Percentiles rank a stretch among this genome's conserved stretches.
phyloP scores from a whole-genome alignment of 1,140 invertebrate genomes.

The Heliconius hermathena region DNA sequence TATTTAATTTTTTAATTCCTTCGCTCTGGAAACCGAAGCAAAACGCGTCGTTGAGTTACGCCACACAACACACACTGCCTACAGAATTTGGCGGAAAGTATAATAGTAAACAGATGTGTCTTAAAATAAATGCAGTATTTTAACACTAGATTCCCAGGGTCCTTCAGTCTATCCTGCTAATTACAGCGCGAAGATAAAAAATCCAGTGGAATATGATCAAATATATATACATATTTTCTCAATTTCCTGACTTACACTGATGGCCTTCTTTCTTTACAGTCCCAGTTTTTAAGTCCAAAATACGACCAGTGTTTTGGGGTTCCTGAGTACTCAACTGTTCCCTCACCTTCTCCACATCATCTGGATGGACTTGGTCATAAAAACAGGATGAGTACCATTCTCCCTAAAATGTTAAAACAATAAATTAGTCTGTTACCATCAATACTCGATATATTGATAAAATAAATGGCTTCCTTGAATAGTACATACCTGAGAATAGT shows the following conservation, averaged over 20 bases:
- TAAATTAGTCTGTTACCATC: not conserved
- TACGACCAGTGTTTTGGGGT: conserved; percentile 96
- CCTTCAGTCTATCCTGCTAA: too few species aligned
- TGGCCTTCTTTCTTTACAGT: conserved; percentile 99
- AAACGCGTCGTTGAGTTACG: too few species aligned
- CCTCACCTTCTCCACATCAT: conserved; percentile 98
- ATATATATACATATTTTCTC: not conserved
- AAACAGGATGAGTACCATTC: conserved; percentile 98
- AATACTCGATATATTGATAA: not conserved
- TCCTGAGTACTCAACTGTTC: conserved; percentile 99
- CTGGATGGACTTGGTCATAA: conserved; percentile 98
- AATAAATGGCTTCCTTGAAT: not conserved
- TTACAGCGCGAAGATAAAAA: too few species aligned
- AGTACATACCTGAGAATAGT: conserved; percentile 90
- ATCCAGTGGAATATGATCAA: not conserved
- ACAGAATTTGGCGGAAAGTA: too few species aligned
- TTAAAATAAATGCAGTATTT: too few species aligned
- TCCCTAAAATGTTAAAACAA: conserved; percentile 79
- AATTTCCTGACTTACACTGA: conserved; percentile 87
- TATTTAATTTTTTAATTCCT: too few species aligned
- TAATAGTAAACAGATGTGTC: too few species aligned
- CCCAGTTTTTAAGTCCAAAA: conserved; percentile 98
- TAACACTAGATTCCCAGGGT: too few species aligned
- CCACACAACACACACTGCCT: too few species aligned
- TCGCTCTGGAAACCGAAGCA: too few species aligned